Conservation (phyloP, 2,888 invertebrate species). For the Charanyca ferruginea region DNA sequence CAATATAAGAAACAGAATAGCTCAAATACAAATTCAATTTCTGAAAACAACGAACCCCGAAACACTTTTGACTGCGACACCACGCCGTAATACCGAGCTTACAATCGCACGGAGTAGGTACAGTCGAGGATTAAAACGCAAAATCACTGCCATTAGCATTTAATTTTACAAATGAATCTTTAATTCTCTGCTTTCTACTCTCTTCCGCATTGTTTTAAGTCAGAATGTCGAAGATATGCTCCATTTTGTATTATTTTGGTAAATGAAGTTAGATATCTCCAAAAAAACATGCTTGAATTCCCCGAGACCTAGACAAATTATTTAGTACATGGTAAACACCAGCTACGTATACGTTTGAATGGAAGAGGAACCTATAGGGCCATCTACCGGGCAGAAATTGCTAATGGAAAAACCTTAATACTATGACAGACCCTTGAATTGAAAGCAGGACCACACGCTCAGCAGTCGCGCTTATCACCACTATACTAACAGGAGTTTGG, state of each 20-base stretch:
- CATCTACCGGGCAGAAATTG: too few relatives aligned
- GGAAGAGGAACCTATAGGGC: too few relatives aligned
- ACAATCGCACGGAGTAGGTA: slow-evolving; percentile 76
- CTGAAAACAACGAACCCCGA: not conserved
- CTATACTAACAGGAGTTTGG: not conserved
- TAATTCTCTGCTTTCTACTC: slow-evolving; percentile 82
- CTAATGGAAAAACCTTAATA: too few relatives aligned
- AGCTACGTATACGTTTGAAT: too few relatives aligned
- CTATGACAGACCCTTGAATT: too few relatives aligned
- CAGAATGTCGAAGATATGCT: slow-evolving; percentile 14
- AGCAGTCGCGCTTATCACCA: not conserved
- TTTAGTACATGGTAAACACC: too few relatives aligned
- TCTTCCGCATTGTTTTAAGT: slow-evolving; percentile 54
- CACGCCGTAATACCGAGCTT: slow-evolving; percentile 77
- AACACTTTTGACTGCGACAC: slow-evolving; percentile 71
- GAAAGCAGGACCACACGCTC: not conserved
- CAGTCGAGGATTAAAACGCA: slow-evolving; percentile 81
- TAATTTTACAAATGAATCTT: slow-evolving; percentile 89
- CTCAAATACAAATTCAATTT: not conserved
- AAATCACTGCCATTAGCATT: slow-evolving; percentile 87
- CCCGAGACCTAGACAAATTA: too few relatives aligned
- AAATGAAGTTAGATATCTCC: not conserved
- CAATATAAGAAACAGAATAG: too few relatives aligned
- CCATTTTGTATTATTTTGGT: not conserved
- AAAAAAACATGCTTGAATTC: not conserved